Conservation (phyloP, 2,888 invertebrate genomes). For the Ypsolopha scabrella region DNA sequence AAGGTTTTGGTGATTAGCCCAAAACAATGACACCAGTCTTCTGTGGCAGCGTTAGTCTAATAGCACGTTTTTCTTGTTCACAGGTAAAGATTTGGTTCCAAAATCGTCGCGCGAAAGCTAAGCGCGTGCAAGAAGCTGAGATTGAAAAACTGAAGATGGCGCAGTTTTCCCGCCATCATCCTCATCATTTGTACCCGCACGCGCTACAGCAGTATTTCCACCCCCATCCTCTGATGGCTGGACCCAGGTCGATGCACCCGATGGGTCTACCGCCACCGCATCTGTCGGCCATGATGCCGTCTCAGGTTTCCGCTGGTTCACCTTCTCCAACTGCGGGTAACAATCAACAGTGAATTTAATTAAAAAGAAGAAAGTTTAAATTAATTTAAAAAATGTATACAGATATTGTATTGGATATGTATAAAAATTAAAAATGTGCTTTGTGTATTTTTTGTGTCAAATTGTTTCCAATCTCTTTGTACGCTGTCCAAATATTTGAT, state of each 20-base stretch:
- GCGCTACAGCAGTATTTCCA: slow-evolving; percentile 73
- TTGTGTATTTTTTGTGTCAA: too few species aligned
- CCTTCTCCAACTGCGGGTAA: slow-evolving; percentile 51
- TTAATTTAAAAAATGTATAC: slow-evolving; percentile 22
- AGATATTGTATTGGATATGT: slow-evolving; percentile 5
- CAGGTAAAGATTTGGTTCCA: slow-evolving; percentile 94
- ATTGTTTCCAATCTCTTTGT: too few species aligned
- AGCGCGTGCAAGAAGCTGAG: slow-evolving; percentile 97
- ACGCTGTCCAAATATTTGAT: too few species aligned
- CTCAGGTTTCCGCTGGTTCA: slow-evolving; percentile 46
- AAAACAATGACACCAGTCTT: too few species aligned
- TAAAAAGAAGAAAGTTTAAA: slow-evolving; percentile 16
- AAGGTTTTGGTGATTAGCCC: too few species aligned
- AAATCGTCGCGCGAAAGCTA: slow-evolving; percentile 96
- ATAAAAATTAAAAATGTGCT: too few species aligned
- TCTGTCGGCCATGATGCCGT: slow-evolving; percentile 53
- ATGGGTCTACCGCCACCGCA: slow-evolving; percentile 59
- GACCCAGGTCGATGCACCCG: slow-evolving; percentile 53
- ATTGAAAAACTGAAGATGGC: slow-evolving; percentile 94
- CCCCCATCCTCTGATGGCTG: slow-evolving; percentile 70
- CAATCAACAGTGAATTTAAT: slow-evolving; percentile 24
- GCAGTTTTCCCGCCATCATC: slow-evolving; percentile 72
- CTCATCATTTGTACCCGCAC: slow-evolving; percentile 31
- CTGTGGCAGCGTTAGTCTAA: not conserved
- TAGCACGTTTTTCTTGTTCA: slow-evolving; percentile 42